phyloP scores from a whole-genome alignment of 2,797 vertebrate species.

The Cossypha dichroa region DNA sequence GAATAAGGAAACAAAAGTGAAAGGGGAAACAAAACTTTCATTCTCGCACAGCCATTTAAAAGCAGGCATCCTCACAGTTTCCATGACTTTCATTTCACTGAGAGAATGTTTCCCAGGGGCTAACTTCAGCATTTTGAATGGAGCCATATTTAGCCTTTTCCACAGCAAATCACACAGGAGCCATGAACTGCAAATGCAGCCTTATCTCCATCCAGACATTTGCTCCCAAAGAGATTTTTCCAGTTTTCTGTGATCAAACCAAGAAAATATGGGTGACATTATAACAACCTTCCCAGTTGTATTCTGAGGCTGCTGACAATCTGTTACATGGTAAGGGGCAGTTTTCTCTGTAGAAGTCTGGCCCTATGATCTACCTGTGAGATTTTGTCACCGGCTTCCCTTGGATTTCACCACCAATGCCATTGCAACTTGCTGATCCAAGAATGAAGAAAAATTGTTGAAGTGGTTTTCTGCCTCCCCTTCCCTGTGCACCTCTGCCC shows the following conservation, averaged over 20 bases:
- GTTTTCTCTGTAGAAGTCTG: not conserved
- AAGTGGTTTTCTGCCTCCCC: accelerated
- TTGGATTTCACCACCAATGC: not conserved
- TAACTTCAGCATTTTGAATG: not conserved
- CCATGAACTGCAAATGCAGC: not conserved
- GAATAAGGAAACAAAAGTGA: conserved; percentile 45
- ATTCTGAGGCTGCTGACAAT: not conserved
- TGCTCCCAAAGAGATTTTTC: not conserved
- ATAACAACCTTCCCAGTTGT: not conserved
- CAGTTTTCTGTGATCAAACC: not conserved
- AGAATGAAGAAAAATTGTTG: not conserved
- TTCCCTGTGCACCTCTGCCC: not conserved
- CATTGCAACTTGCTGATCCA: not conserved
- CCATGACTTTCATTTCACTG: not conserved
- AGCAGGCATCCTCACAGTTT: not conserved
- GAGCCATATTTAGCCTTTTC: not conserved
- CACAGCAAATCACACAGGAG: not conserved
- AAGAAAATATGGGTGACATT: not conserved
- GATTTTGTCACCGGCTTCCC: not conserved
- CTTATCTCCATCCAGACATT: not conserved
- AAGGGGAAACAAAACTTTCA: conserved; percentile 4
- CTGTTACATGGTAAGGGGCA: not conserved
- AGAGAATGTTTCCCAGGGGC: not conserved
- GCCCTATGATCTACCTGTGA: not conserved
- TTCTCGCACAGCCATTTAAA: not conserved